Evolutionary conservation across 92 coral and sea anemone species (phyloP), one percentile per base, ranked within the genome.

Genomic region (Paragorgia papillata): DNA sequence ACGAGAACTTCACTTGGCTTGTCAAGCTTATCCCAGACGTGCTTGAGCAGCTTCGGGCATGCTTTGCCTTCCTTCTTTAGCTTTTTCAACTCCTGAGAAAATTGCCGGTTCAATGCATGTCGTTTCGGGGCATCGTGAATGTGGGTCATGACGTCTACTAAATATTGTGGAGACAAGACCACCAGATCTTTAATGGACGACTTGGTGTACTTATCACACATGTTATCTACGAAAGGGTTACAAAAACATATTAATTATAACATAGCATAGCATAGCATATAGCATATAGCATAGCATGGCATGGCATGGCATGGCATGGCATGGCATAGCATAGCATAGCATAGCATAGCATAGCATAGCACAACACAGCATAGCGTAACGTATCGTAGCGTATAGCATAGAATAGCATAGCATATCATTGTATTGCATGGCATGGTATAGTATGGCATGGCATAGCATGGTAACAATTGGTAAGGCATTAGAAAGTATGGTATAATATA

Each of bases 1-100:
- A 89, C 73, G 30, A 89, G 88, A 7, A 82, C 74, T n/a, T 81
- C 74, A 13, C 64, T 76, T 3, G 87, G 73, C 27, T 74, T 82
- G 0, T 41, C 57, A 17, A 73, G 77, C 2, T 48, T 32, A 20
- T 75, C 63, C 86, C 86, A 74, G 25, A 79, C 57, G 54, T 82
- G 80, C 14, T 63, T 34, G 25, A 82, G 44, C 60, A 74, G 34
- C 19, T 29, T 19, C 18, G 67, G 18, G 56, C 43, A 54, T 21
- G 56, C 80, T 50, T 56, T 41, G 22, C 86, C 86, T 31, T 74
- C 59, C 14, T 54, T 61, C 62, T 65, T 48, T 26, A 82, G 56
- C 28, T 56, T 35, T n/a, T 66, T 54, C 61, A 69, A 65, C 69
- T 82, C 81, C 22, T 70, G 81, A 13, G 86, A 74, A 55, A 62